Evolutionary conservation across 2,888 invertebrate species (phyloP).

Genomic region (Hirudinaria manillensis): DNA sequence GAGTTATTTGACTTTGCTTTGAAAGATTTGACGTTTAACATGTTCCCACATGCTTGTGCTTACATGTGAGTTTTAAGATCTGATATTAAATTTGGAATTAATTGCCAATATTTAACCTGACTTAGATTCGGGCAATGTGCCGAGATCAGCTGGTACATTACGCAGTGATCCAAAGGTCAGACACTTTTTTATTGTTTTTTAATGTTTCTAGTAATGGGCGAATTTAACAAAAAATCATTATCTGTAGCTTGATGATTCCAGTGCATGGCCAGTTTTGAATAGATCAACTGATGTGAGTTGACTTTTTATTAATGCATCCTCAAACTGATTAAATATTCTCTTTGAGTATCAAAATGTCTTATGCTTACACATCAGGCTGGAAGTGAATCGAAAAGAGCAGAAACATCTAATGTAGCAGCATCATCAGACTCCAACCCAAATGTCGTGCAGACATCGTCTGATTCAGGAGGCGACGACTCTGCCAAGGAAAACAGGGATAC

Average conservation of each 20-base stretch:
- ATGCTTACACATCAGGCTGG: background rate
- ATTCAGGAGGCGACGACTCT: constrained; percentile 50
- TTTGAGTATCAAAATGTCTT: too few relatives aligned
- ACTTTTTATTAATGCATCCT: constrained; percentile 5
- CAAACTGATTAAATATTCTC: background rate
- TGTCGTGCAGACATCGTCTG: constrained; percentile 22
- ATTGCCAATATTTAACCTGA: background rate
- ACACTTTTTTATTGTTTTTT: background rate
- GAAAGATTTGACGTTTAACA: constrained; percentile 11
- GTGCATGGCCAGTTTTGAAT: constrained; percentile 85
- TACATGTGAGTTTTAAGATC: background rate
- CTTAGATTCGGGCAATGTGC: background rate
- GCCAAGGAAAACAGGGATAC: constrained; percentile 55
- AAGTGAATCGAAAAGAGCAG: background rate
- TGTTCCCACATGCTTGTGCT: too few relatives aligned
- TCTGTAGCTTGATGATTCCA: constrained; percentile 61
- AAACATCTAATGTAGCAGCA: background rate
- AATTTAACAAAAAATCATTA: background rate
- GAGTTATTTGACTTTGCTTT: background rate
- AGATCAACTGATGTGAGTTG: constrained; percentile 49
- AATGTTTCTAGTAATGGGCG: constrained; percentile 61
- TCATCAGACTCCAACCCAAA: constrained; percentile 7
- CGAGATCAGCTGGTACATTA: background rate
- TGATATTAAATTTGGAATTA: background rate
- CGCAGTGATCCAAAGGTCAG: background rate